These are phyloP conservation scores for Erethizon dorsatum DNA, from an alignment of 2,797 vertebrate species.

Conservation along the genomic window DNA sequence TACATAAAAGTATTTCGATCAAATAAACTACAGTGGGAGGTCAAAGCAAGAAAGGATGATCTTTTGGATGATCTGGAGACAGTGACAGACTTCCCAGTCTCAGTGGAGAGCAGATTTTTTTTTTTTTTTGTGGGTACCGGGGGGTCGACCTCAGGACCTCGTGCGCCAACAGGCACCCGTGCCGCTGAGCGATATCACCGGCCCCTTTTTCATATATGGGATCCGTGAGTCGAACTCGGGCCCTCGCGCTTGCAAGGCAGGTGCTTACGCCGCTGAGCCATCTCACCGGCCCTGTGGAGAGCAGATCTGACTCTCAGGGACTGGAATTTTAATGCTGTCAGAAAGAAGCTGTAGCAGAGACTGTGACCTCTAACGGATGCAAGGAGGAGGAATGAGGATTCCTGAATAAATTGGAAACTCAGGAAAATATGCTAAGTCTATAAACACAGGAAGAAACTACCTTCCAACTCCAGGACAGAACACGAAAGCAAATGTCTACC, in stretches of 20 bases:
- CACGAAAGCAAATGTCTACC: not conserved
- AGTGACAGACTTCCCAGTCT: fast-evolving
- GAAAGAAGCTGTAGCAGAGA: not conserved
- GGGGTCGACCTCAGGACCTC: too few species aligned
- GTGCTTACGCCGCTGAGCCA: too few species aligned
- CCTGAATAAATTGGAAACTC: not conserved
- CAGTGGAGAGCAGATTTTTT: not conserved
- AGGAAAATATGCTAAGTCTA: not conserved
- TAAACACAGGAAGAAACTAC: not conserved
- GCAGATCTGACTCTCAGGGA: not conserved
- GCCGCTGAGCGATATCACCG: too few species aligned
- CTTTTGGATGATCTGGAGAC: not conserved
- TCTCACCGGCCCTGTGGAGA: too few species aligned
- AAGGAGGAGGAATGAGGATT: not conserved
- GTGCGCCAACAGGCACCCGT: too few species aligned
- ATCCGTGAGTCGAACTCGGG: too few species aligned
- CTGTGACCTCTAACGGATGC: too few species aligned
- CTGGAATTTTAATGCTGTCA: not conserved
- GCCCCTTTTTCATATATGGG: too few species aligned
- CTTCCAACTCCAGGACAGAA: not conserved
- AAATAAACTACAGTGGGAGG: not conserved
- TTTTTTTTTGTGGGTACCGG: too few species aligned
- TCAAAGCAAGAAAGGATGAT: not conserved
- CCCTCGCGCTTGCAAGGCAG: too few species aligned
- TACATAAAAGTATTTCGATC: constrained; percentile 39